Conservation (phyloP, 2,113 vertebrate genomes). For the Gnathonemus echidnorhynchus region DNA sequence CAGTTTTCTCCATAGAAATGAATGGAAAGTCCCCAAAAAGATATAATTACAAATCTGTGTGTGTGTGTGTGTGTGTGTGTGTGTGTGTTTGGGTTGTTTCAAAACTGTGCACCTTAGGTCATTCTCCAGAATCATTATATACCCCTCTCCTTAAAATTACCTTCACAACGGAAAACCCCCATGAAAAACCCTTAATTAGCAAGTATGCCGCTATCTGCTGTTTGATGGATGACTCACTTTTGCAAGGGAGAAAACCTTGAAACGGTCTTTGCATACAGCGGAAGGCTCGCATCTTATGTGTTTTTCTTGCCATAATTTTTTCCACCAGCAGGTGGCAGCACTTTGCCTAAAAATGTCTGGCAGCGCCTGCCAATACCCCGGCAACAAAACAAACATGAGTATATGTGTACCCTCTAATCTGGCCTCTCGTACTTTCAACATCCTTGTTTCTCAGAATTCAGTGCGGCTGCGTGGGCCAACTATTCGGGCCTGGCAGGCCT, state of each 20-base stretch:
- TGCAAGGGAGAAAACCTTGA: slow-evolving; percentile 2
- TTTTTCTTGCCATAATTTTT: not conserved
- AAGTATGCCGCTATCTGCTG: not conserved
- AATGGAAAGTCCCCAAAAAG: not conserved
- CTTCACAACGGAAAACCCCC: not conserved
- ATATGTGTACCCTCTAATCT: slow-evolving; percentile 28
- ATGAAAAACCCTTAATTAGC: not conserved
- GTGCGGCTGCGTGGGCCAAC: slow-evolving; percentile 1
- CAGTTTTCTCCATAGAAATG: not conserved
- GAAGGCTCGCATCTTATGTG: not conserved
- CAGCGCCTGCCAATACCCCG: slow-evolving; percentile 2
- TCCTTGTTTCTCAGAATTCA: slow-evolving; percentile 28
- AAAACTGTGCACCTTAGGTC: not conserved
- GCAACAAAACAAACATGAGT: slow-evolving; percentile 26
- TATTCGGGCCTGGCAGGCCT: slow-evolving; percentile 16
- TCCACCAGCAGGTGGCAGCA: slow-evolving; percentile 19
- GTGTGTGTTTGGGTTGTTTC: not conserved
- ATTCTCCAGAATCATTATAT: not conserved
- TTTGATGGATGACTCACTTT: slow-evolving; percentile 3
- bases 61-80: not conserved
- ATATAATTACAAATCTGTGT: not conserved
- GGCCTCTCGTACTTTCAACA: slow-evolving; percentile 28
- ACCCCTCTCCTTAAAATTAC: not conserved
- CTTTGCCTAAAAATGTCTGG: not conserved
- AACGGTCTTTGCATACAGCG: not conserved